A percentile compares a stretch with the other conserved stretches of the same genome.
Evolutionary conservation across 37 sponge, comb jelly and placozoan genomes (phyloP).

Genomic region (Diacarnus erythraeanus): DNA sequence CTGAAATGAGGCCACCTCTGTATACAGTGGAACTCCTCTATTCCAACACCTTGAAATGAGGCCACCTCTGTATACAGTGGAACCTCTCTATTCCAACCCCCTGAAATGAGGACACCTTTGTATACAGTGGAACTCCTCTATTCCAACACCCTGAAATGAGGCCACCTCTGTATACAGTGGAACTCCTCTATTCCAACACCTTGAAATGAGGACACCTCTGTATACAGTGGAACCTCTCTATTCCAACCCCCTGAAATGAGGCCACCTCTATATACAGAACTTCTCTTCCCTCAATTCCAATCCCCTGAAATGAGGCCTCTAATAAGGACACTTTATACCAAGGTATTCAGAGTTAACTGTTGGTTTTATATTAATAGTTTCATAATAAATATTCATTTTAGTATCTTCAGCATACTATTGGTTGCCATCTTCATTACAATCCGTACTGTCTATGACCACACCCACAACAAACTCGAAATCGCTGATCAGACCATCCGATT

Average conservation of each 20-base stretch:
- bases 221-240: too few species aligned
- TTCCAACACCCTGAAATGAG: too few species aligned
- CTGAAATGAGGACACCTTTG: background rate
- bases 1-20: background rate
- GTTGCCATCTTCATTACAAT: conserved; percentile 16
- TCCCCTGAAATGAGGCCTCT: too few species aligned
- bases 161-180: background rate
- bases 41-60: background rate
- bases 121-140: too few species aligned
- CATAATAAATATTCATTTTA: too few species aligned
- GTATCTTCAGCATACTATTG: conserved; percentile 30
- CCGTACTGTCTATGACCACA: conserved; percentile 1
- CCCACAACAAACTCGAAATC: background rate
- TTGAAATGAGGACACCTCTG: background rate
- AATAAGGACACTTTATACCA: too few species aligned
- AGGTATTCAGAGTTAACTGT: too few species aligned
- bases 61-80: background rate
- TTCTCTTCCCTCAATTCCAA: too few species aligned
- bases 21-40: background rate
- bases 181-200: background rate
- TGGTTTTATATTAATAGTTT: too few species aligned
- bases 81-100: too few species aligned
- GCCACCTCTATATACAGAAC: background rate
- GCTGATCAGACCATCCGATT: background rate
- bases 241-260: background rate